Base-by-base conservation (phyloP, 1,140 invertebrate species). In the Metopolophium dirhodum region DNA sequence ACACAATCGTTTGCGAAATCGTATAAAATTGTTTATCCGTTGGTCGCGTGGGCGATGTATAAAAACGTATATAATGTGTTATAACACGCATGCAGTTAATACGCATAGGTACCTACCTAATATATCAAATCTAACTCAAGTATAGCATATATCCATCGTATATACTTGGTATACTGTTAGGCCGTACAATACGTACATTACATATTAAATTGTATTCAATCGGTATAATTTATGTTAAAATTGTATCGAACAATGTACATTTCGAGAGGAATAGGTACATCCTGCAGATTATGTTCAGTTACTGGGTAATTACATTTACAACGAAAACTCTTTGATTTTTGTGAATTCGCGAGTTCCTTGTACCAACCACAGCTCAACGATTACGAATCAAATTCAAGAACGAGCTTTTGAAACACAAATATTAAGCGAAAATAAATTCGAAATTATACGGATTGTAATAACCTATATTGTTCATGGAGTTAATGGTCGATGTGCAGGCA, bases 1-100 rank as follows among this genome's bases (percentile, higher is more conserved):
- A 18, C n/a, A 68, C 61, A 68, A n/a, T 77, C 61, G 61, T 77
- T 77, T n/a, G 61, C 61, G 61, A 77, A 77, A 77, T 77, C 61
- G 61, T n/a, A 77, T 77, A 35, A 77, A n/a, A 77, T 77, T n/a
- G n/a, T 77, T 77, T 77, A n/a, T 77, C n/a, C 61, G 61, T 77
- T 18, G 30, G 61, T 7, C 61, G n/a, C 30, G 61, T 77, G 61
- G 61, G 61, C 61, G 61, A 77, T 35, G 30, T 77, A 20, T n/a
- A n/a, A n/a, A 18, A n/a, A 18, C 30, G n/a, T n/a, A 18, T 68
- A 68, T 18, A 54, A 30, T 18, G 61, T 18, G 61, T n/a, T 77
- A 77, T n/a, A n/a, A 77, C 51, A 23, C 20, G 6, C 51, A 54
- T 30, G 61, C 61, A 77, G n/a, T 7, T 35, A 18, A n/a, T 18